phyloP scores from a whole-genome alignment of 2,888 invertebrate species.

The Yponomeuta evonymella region DNA sequence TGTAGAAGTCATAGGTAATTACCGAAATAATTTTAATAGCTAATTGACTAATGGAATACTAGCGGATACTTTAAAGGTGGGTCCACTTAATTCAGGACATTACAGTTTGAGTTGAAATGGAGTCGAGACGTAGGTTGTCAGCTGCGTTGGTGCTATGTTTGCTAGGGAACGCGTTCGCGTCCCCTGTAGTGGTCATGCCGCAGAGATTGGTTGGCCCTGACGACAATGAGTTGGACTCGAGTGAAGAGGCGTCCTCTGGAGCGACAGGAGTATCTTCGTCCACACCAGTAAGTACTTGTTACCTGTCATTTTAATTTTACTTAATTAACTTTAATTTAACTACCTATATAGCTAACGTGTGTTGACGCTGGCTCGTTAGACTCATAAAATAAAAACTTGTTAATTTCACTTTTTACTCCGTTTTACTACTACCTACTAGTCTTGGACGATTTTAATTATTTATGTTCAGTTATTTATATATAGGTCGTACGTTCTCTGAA shows the following conservation, averaged over 20 bases:
- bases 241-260: neutral
- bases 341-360: no score
- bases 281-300: neutral
- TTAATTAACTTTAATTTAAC: no score
- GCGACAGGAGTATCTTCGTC: neutral
- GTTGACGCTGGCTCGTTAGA: no score
- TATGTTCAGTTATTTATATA: no score
- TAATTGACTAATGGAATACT: neutral
- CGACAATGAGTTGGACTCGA: conserved; percentile 27
- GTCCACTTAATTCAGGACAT: neutral
- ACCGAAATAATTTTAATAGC: neutral
- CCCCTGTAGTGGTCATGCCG: conserved; percentile 27
- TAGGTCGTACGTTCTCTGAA: no score
- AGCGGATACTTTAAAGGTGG: neutral
- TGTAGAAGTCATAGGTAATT: no score
- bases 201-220: conserved; percentile 26
- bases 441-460: no score
- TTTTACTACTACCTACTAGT: no score
- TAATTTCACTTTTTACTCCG: no score
- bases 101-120: conserved; percentile 30
- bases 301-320: no score
- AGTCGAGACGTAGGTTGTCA: conserved; percentile 32
- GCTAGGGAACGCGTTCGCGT: conserved; percentile 40
- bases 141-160: conserved; percentile 38
- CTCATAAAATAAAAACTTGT: no score